Evolutionary conservation across 2,113 vertebrate species (phyloP).

Genomic region (Tenebrosternarchus preto): DNA sequence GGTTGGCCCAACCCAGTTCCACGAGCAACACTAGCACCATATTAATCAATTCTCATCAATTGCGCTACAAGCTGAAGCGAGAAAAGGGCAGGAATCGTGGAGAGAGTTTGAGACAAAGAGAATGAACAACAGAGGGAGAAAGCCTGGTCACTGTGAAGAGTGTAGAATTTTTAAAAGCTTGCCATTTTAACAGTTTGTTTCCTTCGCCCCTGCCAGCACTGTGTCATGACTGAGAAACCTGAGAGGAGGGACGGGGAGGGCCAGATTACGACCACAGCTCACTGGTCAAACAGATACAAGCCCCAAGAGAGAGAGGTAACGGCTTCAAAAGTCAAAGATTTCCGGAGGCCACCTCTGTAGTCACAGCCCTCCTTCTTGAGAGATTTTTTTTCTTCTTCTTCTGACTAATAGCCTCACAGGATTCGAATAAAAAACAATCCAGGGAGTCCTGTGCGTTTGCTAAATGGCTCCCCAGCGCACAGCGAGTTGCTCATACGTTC

Average conservation of each 20-base stretch:
- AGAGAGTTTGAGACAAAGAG: neutral
- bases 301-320: no score
- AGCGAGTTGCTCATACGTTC: neutral
- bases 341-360: neutral
- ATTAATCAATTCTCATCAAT: constrained; percentile 17
- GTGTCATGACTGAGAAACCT: neutral
- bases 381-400: neutral
- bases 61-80: neutral
- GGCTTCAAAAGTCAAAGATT: no score
- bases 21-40: neutral
- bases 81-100: neutral
- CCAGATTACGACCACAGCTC: neutral
- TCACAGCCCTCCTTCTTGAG: neutral
- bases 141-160: neutral
- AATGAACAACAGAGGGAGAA: neutral
- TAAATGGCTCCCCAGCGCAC: constrained; percentile 6
- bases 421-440: neutral
- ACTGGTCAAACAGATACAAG: neutral
- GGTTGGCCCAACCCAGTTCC: neutral
- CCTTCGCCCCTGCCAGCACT: no score
- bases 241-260: neutral
- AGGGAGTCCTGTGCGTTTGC: neutral
- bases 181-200: no score
- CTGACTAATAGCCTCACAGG: neutral
- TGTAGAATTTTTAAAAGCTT: neutral